Base-by-base conservation (phyloP, 2,888 invertebrate species). In the Synergus gifuensis region DNA sequence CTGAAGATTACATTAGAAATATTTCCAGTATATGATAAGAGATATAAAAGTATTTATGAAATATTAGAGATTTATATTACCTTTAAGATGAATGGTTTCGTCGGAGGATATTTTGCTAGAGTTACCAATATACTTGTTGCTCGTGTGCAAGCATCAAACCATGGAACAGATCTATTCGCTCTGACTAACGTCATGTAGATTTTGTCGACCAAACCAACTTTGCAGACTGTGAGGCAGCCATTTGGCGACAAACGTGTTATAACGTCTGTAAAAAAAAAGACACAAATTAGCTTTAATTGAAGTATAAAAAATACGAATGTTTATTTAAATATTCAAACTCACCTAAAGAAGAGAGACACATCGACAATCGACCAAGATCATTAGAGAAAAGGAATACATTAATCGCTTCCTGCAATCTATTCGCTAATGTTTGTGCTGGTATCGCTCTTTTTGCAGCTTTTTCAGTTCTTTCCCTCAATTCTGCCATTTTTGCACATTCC, bases 291-390 rank as follows among this genome's bases (percentile, higher is more conserved):
- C 28, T 11, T 54, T 1, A 42, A 42, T 44, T 1, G n/a, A 67
- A 11, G 16, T n/a, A 44, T 42, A n/a, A 44, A 18, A 8, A 58
- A 58, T 58, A 58, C 9, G 2, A 3, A 18, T 11, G 11, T n/a
- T 58, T 18, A 9, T 58, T 58, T 58, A 28, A 22, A 60, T 28
- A 60, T 22, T 1, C 5, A 62, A 62, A 76, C 89, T 84, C 86
- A 93, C 93, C 93, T 84, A 93, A 87, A 79, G 91, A 92, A 76
- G 90, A 88, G n/a, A 93, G 86, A 77, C 92, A 92, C 79, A 87
- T 86, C 4, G 92, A 89, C 22, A 93, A 87, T 79, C 92, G 91
- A 5, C 90, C 89, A 67, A 93, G 85, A 4, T 90, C 89, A 5
- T 87, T 85, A 42, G 89, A 88, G 66, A 81, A 87, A 5, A 86